These are phyloP conservation scores for Rachycentron canadum DNA, from an alignment of 2,797 vertebrate species.

Conservation along the genomic window DNA sequence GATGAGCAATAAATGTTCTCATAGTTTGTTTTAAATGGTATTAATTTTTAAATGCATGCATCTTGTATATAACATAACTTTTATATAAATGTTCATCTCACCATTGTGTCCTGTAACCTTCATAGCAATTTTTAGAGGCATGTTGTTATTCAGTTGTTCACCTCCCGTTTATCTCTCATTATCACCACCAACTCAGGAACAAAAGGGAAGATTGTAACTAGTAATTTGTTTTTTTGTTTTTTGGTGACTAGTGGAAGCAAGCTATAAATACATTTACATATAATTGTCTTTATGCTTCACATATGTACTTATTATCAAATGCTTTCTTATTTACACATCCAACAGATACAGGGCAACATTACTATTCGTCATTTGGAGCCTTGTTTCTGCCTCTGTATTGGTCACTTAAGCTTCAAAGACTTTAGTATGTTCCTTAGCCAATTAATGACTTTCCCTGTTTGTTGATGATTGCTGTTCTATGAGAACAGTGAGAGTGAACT, in stretches of 20 bases:
- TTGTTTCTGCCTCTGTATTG: neutral
- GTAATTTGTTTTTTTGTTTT: too few relatives aligned
- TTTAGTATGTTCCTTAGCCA: too few relatives aligned
- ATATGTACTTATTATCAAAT: neutral
- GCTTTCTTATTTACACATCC: too few relatives aligned
- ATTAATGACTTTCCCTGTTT: too few relatives aligned
- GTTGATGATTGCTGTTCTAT: too few relatives aligned
- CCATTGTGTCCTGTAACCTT: too few relatives aligned
- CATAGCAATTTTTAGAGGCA: too few relatives aligned
- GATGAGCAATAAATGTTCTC: constrained; percentile 79
- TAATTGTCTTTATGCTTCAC: neutral
- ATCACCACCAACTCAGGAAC: too few relatives aligned
- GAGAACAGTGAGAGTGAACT: neutral
- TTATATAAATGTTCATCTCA: neutral
- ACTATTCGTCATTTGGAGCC: neutral
- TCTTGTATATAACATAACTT: neutral
- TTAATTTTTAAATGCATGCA: neutral
- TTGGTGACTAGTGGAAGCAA: too few relatives aligned
- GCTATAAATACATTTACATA: too few relatives aligned
- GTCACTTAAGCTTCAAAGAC: neutral
- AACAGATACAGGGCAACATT: neutral
- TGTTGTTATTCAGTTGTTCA: too few relatives aligned
- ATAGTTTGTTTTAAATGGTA: constrained; percentile 29
- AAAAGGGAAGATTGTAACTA: too few relatives aligned
- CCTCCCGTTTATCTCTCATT: neutral